A percentile compares a stretch with the other conserved stretches of the same genome.
These are phyloP conservation scores for Actinemys pallida DNA, from an alignment of 2,113 vertebrate species.

Conservation along the genomic window DNA sequence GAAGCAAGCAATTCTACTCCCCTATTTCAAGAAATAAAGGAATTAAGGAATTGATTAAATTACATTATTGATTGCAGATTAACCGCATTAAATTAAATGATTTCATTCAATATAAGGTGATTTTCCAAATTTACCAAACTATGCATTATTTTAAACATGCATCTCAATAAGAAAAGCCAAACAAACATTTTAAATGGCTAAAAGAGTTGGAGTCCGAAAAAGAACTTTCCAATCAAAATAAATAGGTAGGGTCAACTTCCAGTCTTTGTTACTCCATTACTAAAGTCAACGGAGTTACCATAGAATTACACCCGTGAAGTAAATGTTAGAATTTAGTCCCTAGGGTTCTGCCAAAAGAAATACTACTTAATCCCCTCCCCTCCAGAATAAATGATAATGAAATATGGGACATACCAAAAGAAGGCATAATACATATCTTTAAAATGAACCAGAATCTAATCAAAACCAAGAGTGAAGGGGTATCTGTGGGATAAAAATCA, in stretches of 20 bases:
- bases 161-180: background rate
- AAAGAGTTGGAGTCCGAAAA: constrained; percentile 7
- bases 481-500: constrained; percentile 28
- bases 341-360: background rate
- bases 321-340: background rate
- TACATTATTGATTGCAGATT: constrained; percentile 40
- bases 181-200: constrained; percentile 8
- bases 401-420: background rate
- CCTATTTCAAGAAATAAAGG: constrained; percentile 18
- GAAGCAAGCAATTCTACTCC: background rate
- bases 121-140: constrained; percentile 25
- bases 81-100: constrained; percentile 25
- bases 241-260: background rate
- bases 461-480: background rate
- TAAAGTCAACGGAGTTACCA: background rate
- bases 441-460: background rate
- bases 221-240: background rate
- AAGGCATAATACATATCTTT: constrained; percentile 12
- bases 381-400: background rate
- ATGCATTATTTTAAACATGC: constrained; percentile 19
- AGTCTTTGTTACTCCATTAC: background rate
- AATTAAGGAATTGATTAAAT: constrained; percentile 30
- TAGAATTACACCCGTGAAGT: background rate
- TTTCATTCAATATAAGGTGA: constrained; percentile 30
- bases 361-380: background rate